Base-by-base conservation (phyloP, 2,797 vertebrate species). In the Neosilurus hyrtlii region DNA sequence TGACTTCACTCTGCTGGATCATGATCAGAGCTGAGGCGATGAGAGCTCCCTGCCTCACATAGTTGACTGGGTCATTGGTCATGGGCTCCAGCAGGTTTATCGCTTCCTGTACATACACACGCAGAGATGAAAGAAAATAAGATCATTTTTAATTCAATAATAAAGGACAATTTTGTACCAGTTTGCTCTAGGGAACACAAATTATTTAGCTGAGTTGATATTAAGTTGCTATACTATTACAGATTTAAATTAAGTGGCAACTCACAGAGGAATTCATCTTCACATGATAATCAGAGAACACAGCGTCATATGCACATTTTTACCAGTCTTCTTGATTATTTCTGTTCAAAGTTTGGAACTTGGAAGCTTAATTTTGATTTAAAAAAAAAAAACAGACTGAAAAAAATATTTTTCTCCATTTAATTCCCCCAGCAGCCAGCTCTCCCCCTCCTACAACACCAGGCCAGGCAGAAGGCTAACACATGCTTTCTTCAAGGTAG, bases 61-160 rank as follows among this genome's bases (percentile, higher is more conserved):
- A 99, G 91, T 99, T 99, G 81, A 99, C 98, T 0, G 98, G 98
- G 90, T 99, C 98, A 0, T 99, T 99, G 88, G 97, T 99, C 98
- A 99, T 99, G 35, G 98, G 98, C 89, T 99, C 97, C 87, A 99
- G 91, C 87, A 99, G 95, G 93, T 99, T 99, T 92, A 99, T 99
- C 67, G 98, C 97, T 93, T 99, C 98, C 98, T 99, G 90, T 89
- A 88, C 87, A 82, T 62, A 62, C 22, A 43, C 14, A 18, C 3
- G n/a, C 2, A 12, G 2, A 66, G 9, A 68, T 43, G 18, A 43
- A 70, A 7, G 1, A 75, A 75, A 6, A 75, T 30, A 20, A 57
- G 4, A 56, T 37, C 6, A 57, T 35, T 35, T 43, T 43, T 59
- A 43, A 43, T 43, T 2, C 37, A 1, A 70, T 37, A 37, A 20